Evolutionary conservation across 2,797 vertebrate genomes (phyloP).

Genomic region (Sebastes goodei): DNA sequence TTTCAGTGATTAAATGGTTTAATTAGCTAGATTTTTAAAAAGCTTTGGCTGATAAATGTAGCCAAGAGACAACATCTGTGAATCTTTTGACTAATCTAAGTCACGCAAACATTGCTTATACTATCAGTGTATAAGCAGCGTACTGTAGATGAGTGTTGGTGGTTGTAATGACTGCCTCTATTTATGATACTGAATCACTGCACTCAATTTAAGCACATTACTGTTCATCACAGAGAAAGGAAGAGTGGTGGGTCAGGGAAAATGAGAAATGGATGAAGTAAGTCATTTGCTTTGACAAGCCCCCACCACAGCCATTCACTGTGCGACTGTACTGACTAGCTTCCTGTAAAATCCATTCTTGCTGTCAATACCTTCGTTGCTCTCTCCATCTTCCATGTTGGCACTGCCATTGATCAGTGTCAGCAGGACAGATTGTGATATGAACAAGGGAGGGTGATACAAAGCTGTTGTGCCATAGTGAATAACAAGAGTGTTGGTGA

Average conservation of each 20-base stretch:
- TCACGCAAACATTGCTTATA: not conserved
- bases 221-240: slow-evolving; percentile 25
- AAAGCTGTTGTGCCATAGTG: slow-evolving; percentile 1
- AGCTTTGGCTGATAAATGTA: slow-evolving; percentile 13
- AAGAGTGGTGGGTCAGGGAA: not conserved
- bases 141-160: slow-evolving; percentile 20
- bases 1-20: not conserved
- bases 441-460: slow-evolving; percentile 5
- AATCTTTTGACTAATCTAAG: slow-evolving; percentile 28
- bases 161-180: slow-evolving; percentile 43
- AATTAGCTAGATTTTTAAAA: slow-evolving; percentile 18
- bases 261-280: slow-evolving; percentile 50
- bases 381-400: slow-evolving; percentile 43
- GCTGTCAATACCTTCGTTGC: slow-evolving; percentile 63
- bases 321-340: slow-evolving; percentile 17
- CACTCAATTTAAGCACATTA: slow-evolving; percentile 30
- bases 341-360: slow-evolving; percentile 52
- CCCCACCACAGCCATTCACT: slow-evolving; percentile 25
- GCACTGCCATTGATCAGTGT: slow-evolving; percentile 57
- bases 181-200: slow-evolving; percentile 29
- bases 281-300: slow-evolving; percentile 61
- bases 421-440: slow-evolving; percentile 45
- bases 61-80: not conserved
- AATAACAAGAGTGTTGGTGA: not conserved
- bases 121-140: slow-evolving; percentile 12